Percentiles rank a stretch among this genome's conserved stretches.
Conservation (phyloP, 2,797 vertebrate genomes). For the Tiaroga cobitis region DNA sequence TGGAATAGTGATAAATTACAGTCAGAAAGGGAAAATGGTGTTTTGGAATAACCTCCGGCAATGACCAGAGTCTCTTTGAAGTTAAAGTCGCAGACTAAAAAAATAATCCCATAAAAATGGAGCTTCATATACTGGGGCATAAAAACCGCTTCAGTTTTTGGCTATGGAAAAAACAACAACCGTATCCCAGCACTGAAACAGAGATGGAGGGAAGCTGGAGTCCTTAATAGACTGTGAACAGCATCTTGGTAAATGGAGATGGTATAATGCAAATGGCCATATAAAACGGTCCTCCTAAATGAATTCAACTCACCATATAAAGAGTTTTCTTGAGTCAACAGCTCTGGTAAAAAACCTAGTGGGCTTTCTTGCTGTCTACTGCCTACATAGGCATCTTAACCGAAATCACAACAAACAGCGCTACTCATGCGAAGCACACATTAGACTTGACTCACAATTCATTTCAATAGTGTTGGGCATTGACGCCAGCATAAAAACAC, state of each 20-base stretch:
- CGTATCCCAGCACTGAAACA: neutral
- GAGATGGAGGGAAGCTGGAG: neutral
- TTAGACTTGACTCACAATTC: neutral
- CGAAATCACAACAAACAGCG: neutral
- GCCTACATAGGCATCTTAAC: neutral
- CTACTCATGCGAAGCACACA: neutral
- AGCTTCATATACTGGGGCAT: conserved; percentile 76
- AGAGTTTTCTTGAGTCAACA: neutral
- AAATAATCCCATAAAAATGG: conserved; percentile 73
- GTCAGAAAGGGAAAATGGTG: conserved; percentile 25
- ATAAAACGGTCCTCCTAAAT: neutral
- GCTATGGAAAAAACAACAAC: neutral
- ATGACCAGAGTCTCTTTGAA: conserved; percentile 74
- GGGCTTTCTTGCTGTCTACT: neutral
- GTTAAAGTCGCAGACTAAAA: conserved; percentile 73
- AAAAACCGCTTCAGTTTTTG: conserved; percentile 72
- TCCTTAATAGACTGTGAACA: neutral
- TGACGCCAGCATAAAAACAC: neutral
- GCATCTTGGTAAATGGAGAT: neutral
- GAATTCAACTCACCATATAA: neutral
- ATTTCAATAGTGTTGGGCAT: neutral
- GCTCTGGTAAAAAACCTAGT: neutral
- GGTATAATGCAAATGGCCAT: neutral
- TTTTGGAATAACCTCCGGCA: conserved; percentile 65
- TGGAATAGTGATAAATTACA: conserved; percentile 38